These are phyloP conservation scores for Melanocharis versteri DNA, from an alignment of 2,113 vertebrate species.

Conservation along the genomic window DNA sequence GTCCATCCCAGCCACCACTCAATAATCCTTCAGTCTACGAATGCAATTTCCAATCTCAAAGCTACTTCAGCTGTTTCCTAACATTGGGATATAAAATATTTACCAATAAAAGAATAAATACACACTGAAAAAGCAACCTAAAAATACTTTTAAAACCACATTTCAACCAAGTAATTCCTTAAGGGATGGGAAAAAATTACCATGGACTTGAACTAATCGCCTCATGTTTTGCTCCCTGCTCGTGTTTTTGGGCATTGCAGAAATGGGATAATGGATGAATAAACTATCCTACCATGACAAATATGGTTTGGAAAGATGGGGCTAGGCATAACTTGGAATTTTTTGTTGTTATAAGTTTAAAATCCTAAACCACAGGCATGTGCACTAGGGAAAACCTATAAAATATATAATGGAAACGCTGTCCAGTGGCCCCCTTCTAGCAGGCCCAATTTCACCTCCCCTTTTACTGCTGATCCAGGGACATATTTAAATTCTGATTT, in stretches of 20 bases:
- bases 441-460: background rate
- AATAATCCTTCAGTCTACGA: background rate
- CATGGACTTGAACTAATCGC: background rate
- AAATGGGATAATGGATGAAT: background rate
- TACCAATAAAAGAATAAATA: slow-evolving; percentile 33
- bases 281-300: background rate
- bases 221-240: background rate
- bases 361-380: slow-evolving; percentile 45
- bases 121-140: background rate
- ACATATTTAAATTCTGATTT: background rate
- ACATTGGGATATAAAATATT: slow-evolving; percentile 28
- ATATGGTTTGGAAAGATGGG: background rate
- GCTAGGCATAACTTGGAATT: slow-evolving; percentile 39
- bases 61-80: background rate
- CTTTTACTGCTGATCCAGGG: slow-evolving; percentile 9
- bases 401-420: background rate
- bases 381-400: slow-evolving; percentile 33
- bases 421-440: background rate
- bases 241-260: background rate
- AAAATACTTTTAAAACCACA: slow-evolving; percentile 31
- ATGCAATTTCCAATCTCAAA: background rate
- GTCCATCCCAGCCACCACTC: background rate
- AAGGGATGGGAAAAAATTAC: background rate
- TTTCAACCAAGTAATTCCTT: slow-evolving; percentile 9
- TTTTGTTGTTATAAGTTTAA: slow-evolving; percentile 45